Conservation (phyloP, 2,888 invertebrate genomes). For the Trissolcus brochymenae region DNA sequence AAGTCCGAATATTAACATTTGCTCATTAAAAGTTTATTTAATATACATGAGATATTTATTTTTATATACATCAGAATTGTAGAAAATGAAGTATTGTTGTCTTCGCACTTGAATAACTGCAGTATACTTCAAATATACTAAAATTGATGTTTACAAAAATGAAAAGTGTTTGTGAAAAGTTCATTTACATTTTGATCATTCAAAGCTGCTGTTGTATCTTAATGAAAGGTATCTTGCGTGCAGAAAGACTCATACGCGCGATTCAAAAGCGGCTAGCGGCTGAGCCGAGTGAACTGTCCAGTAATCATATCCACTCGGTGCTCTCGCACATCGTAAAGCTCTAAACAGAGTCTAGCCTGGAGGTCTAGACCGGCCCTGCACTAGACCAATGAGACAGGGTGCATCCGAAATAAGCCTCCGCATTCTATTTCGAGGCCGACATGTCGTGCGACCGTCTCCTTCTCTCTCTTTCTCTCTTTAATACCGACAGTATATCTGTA, state of each 20-base stretch:
- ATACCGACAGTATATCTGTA: constrained; percentile 40
- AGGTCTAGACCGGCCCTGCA: constrained; percentile 72
- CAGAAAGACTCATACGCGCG: constrained; percentile 23
- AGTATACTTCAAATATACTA: no score
- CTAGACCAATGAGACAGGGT: constrained; percentile 69
- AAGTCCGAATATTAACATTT: no score
- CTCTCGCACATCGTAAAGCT: constrained; percentile 63
- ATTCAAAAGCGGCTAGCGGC: constrained; percentile 56
- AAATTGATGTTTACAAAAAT: no score
- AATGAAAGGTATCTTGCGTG: constrained; percentile 11
- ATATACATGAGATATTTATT: no score
- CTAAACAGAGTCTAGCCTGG: constrained; percentile 67
- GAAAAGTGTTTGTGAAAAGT: constrained; percentile 5
- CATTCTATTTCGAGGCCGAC: constrained; percentile 70
- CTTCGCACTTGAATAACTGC: no score
- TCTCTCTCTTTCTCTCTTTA: constrained; percentile 38
- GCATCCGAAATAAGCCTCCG: constrained; percentile 71
- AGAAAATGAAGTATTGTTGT: no score
- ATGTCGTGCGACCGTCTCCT: constrained; percentile 61
- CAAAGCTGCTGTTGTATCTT: not conserved
- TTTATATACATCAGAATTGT: no score
- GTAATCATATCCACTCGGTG: constrained; percentile 58
- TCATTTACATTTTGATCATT: constrained; percentile 1
- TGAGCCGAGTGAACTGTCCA: constrained; percentile 59
- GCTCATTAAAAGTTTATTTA: no score